Percentiles rank a stretch among this genome's conserved stretches.
These are phyloP conservation scores for Seriola quinqueradiata DNA, from an alignment of 2,113 vertebrate species.

Conservation along the genomic window DNA sequence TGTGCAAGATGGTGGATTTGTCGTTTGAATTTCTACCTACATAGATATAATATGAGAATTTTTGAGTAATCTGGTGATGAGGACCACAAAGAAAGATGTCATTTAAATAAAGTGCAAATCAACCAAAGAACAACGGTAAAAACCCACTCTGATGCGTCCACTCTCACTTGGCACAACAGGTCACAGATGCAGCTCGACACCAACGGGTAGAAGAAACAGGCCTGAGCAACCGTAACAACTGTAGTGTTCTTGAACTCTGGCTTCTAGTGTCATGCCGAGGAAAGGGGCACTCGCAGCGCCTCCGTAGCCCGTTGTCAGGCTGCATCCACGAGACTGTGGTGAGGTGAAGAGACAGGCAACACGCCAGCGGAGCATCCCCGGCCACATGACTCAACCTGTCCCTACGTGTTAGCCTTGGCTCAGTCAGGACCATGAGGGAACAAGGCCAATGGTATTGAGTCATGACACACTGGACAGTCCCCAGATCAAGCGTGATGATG, in stretches of 20 bases:
- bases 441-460: conserved; percentile 72
- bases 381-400: conserved; percentile 82
- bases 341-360: conserved; percentile 81
- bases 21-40: background rate
- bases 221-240: conserved; percentile 44
- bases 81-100: background rate
- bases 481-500: conserved; percentile 47
- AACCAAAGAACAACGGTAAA: conserved; percentile 16
- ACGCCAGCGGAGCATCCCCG: conserved; percentile 77
- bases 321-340: conserved; percentile 62
- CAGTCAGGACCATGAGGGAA: conserved; percentile 75
- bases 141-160: background rate
- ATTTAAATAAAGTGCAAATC: background rate
- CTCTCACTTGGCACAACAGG: background rate
- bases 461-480: conserved; percentile 75
- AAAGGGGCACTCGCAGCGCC: conserved; percentile 59
- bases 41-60: background rate
- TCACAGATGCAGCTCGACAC: conserved; percentile 55
- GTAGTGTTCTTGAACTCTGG: conserved; percentile 68
- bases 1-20: background rate
- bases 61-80: background rate
- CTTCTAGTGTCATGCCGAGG: conserved; percentile 65
- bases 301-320: conserved; percentile 71
- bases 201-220: conserved; percentile 37
- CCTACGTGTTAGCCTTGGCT: conserved; percentile 68